A percentile compares a stretch with the other conserved stretches of the same genome.
Conservation (phyloP, 2,888 invertebrate genomes). For the Pollenia labialis region DNA sequence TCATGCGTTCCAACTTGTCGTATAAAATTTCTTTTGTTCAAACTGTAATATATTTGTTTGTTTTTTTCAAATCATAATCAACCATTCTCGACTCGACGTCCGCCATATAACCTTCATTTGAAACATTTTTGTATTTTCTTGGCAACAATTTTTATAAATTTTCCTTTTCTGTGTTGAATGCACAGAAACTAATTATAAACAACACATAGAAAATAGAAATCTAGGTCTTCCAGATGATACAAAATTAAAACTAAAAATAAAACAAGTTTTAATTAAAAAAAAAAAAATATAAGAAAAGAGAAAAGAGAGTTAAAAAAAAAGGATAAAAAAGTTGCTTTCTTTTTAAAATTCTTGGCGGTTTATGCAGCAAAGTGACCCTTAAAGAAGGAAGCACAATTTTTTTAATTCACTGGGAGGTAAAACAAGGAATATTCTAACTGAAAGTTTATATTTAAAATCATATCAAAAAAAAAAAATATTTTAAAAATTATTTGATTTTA, state of each 20-base stretch:
- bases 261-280: too few relatives aligned
- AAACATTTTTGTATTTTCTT: constrained; percentile 23
- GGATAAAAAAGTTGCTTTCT: too few relatives aligned
- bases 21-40: not conserved
- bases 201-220: constrained; percentile 2
- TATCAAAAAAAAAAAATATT: too few relatives aligned
- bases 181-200: constrained; percentile 24
- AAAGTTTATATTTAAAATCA: too few relatives aligned
- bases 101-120: constrained; percentile 40
- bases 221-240: constrained; percentile 29
- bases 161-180: not conserved
- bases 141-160: constrained; percentile 5
- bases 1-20: not conserved
- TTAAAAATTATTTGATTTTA: too few relatives aligned
- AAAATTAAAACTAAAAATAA: constrained; percentile 2
- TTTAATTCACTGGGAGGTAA: too few relatives aligned
- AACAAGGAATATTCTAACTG: too few relatives aligned
- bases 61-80: not conserved
- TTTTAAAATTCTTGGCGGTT: too few relatives aligned
- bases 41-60: constrained; percentile 9
- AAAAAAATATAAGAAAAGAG: too few relatives aligned
- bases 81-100: not conserved
- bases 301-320: too few relatives aligned
- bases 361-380: too few relatives aligned
- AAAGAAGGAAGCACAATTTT: too few relatives aligned